Evolutionary conservation across 2,797 vertebrate genomes (phyloP).

Genomic region (Neosilurus hyrtlii): DNA sequence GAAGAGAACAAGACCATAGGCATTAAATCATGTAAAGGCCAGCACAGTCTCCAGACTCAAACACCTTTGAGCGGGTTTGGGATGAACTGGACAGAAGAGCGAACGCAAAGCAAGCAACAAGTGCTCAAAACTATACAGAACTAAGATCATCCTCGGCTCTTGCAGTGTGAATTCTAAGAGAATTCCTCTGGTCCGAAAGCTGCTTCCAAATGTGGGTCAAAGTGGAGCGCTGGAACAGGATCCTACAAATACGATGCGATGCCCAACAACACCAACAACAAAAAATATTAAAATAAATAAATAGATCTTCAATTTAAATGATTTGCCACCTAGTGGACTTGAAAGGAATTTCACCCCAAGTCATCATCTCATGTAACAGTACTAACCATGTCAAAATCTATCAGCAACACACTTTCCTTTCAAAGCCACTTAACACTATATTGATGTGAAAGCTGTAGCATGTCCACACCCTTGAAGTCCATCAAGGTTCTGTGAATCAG

Average conservation of each 20-base stretch:
- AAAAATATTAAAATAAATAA: too few species aligned
- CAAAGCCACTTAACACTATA: conserved; percentile 32
- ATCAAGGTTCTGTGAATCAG: conserved; percentile 30
- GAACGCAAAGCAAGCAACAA: too few species aligned
- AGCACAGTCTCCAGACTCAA: too few species aligned
- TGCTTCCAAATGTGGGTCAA: not conserved
- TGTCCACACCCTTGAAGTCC: conserved; percentile 24
- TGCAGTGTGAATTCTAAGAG: too few species aligned
- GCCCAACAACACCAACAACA: too few species aligned
- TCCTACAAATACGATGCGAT: not conserved
- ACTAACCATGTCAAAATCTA: conserved; percentile 19
- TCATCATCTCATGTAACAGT: conserved; percentile 6
- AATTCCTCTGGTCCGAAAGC: not conserved
- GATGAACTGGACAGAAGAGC: too few species aligned
- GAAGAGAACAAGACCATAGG: too few species aligned
- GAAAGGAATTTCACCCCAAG: not conserved
- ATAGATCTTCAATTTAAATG: not conserved
- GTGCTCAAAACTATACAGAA: too few species aligned
- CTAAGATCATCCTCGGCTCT: too few species aligned
- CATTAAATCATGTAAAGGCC: too few species aligned
- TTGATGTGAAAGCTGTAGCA: conserved; percentile 19
- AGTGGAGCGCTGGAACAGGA: not conserved
- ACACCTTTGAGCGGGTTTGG: too few species aligned
- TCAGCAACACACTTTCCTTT: conserved; percentile 34
- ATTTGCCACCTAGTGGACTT: conserved; percentile 44